These are phyloP conservation scores for Chrysodeixis includens DNA, from an alignment of 2,888 invertebrate genomes.

Conservation along the genomic window DNA sequence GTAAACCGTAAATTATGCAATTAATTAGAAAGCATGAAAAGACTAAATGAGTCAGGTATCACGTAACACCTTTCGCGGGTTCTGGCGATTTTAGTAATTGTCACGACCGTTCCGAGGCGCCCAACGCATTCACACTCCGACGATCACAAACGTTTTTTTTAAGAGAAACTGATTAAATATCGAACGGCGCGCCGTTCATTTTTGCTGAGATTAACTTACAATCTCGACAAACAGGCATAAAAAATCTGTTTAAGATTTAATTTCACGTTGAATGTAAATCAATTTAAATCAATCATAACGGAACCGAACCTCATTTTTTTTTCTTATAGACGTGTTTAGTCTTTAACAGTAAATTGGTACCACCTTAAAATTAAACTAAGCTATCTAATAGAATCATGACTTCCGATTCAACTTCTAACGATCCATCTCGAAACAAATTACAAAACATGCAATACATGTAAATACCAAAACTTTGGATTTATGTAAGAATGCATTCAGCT, in stretches of 20 bases:
- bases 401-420: slow-evolving; percentile 15
- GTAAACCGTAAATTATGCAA: slow-evolving; percentile 61
- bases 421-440: slow-evolving; percentile 35
- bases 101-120: slow-evolving; percentile 35
- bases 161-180: slow-evolving; percentile 34
- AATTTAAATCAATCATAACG: slow-evolving; percentile 20
- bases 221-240: slow-evolving; percentile 20
- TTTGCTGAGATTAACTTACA: slow-evolving; percentile 32
- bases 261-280: slow-evolving; percentile 25
- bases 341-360: neutral
- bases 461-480: slow-evolving; percentile 32
- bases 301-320: slow-evolving; percentile 11
- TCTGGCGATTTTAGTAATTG: slow-evolving; percentile 47
- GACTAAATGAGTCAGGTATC: slow-evolving; percentile 46
- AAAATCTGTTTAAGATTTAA: slow-evolving; percentile 23
- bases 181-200: slow-evolving; percentile 16
- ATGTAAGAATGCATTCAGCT: slow-evolving; percentile 46
- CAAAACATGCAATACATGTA: slow-evolving; percentile 18
- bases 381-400: neutral
- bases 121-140: slow-evolving; percentile 47
- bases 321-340: neutral
- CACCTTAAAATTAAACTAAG: neutral
- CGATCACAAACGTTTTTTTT: slow-evolving; percentile 24
- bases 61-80: slow-evolving; percentile 52
- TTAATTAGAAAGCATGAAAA: slow-evolving; percentile 73